These are phyloP conservation scores for Cyphomyrus discorhynchus DNA, from an alignment of 2,113 vertebrate genomes.

Conservation along the genomic window DNA sequence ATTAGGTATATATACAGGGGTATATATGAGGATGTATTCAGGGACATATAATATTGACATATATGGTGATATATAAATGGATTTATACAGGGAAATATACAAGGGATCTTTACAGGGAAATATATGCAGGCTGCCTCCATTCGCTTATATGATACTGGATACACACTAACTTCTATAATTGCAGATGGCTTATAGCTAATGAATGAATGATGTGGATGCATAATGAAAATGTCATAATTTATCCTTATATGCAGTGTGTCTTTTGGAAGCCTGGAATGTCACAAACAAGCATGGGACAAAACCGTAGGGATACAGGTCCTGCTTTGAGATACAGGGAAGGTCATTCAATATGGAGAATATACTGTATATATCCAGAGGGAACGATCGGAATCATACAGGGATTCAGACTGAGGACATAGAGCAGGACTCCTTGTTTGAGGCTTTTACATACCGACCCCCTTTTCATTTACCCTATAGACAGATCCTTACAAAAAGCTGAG, in stretches of 20 bases:
- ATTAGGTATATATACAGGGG: not conserved
- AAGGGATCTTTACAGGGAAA: not conserved
- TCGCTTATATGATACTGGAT: not conserved
- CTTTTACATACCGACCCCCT: not conserved
- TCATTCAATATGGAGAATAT: not conserved
- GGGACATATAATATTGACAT: not conserved
- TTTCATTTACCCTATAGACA: not conserved
- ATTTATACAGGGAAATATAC: not conserved
- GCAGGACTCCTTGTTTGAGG: not conserved
- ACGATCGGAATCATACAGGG: not conserved
- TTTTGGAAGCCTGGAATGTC: not conserved
- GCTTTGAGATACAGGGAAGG: not conserved
- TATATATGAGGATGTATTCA: not conserved
- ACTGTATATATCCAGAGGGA: not conserved
- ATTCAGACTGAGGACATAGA: not conserved
- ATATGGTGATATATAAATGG: not conserved
- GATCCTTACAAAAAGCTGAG: not conserved
- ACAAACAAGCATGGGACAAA: not conserved
- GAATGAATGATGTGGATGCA: not conserved
- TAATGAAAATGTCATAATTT: not conserved
- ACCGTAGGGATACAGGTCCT: not conserved
- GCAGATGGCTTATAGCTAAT: not conserved
- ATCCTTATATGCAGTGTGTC: not conserved
- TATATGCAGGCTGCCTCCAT: not conserved
- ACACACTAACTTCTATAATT: not conserved